These are phyloP conservation scores for Tryphoninae sp. DNA, from an alignment of 2,888 invertebrate genomes.

Conservation along the genomic window DNA sequence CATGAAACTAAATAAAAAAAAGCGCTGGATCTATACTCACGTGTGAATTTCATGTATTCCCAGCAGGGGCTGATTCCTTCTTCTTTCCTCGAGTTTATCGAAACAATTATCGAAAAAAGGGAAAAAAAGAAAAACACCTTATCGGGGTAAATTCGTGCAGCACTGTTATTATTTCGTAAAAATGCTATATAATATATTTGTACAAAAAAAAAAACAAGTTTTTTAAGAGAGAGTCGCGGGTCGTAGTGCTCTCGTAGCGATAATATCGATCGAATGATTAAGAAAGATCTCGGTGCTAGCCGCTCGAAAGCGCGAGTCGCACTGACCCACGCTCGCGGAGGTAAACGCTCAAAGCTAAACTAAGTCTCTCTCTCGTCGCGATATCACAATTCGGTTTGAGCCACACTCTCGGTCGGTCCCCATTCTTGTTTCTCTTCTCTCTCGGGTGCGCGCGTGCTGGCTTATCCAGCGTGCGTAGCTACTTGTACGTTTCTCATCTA, in stretches of 20 bases:
- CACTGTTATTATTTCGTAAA: background rate
- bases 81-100: background rate
- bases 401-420: constrained; percentile 62
- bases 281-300: constrained; percentile 72
- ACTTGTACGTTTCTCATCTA: too few relatives aligned
- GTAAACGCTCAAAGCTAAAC: constrained; percentile 76
- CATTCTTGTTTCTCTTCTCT: constrained; percentile 57
- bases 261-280: constrained; percentile 54
- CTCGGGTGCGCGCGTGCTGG: too few relatives aligned
- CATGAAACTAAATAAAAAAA: constrained; percentile 6
- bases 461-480: background rate
- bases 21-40: constrained; percentile 29
- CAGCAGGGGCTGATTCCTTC: background rate
- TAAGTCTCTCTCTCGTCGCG: constrained; percentile 66
- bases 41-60: constrained; percentile 41
- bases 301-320: constrained; percentile 79
- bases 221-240: constrained; percentile 2
- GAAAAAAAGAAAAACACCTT: constrained; percentile 7
- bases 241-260: background rate
- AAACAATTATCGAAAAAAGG: constrained; percentile 3
- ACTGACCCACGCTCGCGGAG: constrained; percentile 76
- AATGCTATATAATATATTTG: background rate
- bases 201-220: background rate
- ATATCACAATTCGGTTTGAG: constrained; percentile 76
- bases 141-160: background rate